phyloP scores from a whole-genome alignment of 2,113 vertebrate species.

The Platichthys flesus region DNA sequence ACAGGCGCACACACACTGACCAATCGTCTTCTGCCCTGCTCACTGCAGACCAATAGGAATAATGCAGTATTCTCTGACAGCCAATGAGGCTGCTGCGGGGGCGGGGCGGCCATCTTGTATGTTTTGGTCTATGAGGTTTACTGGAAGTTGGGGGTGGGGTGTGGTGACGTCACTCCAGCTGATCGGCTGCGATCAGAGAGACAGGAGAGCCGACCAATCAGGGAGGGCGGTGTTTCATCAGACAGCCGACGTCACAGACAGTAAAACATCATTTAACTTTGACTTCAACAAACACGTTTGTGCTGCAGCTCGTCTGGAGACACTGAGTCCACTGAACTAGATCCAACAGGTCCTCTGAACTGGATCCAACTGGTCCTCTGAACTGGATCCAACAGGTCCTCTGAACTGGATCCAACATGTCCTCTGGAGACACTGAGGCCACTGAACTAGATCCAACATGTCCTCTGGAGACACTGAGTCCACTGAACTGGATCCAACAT shows the following conservation, averaged over 20 bases:
- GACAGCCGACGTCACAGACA: not conserved
- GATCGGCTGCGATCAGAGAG: slow-evolving; percentile 63
- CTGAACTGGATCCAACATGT: no score
- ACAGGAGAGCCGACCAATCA: slow-evolving; percentile 59
- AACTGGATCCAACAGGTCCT: no score
- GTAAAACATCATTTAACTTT: not conserved
- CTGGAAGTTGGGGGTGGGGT: slow-evolving; percentile 43
- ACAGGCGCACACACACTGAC: slow-evolving; percentile 5
- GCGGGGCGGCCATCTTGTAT: slow-evolving; percentile 40
- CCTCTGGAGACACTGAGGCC: no score
- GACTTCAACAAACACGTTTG: no score
- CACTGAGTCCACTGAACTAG: no score
- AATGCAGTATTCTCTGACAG: not conserved
- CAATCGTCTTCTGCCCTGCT: slow-evolving; percentile 35
- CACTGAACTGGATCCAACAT: no score
- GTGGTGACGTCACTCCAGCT: slow-evolving; percentile 54
- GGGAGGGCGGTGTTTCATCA: not conserved
- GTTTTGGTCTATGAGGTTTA: slow-evolving; percentile 32
- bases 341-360: no score
- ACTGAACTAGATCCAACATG: no score
- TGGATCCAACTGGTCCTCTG: no score
- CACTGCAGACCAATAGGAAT: slow-evolving; percentile 1
- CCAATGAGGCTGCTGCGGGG: slow-evolving; percentile 32
- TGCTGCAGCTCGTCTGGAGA: no score
- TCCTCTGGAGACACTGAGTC: no score